Percentiles rank a stretch among this genome's conserved stretches.
phyloP scores from a whole-genome alignment of 1,140 invertebrate species.

The Dendrolimus kikuchii region DNA sequence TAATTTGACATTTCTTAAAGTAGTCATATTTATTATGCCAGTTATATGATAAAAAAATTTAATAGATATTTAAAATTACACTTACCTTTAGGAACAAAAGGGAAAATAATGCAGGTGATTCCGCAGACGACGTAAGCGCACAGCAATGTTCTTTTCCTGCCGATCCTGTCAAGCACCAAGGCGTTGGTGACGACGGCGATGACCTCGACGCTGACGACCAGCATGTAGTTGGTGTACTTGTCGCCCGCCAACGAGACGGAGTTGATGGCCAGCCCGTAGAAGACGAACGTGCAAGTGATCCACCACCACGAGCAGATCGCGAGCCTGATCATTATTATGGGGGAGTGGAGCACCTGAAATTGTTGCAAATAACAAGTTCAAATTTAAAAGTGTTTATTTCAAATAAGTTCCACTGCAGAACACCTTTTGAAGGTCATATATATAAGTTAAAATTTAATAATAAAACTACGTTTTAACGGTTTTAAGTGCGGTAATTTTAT shows the following conservation, averaged over 20 bases:
- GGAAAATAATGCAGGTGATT: constrained; percentile 50
- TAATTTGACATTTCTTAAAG: no score
- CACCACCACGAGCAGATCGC: constrained; percentile 74
- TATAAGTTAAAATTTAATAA: no score
- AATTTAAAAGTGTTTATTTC: no score
- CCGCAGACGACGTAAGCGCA: constrained; percentile 76
- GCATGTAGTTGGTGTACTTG: constrained; percentile 81
- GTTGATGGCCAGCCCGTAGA: constrained; percentile 84
- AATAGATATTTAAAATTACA: constrained; percentile 4
- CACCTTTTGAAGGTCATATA: no score
- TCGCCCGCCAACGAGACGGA: constrained; percentile 79
- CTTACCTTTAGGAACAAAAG: constrained; percentile 59
- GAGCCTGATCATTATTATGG: constrained; percentile 48
- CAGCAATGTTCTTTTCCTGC: constrained; percentile 75
- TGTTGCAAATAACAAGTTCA: no score
- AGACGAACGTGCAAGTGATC: constrained; percentile 83
- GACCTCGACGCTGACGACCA: constrained; percentile 80
- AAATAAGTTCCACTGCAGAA: no score
- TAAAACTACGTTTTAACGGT: no score
- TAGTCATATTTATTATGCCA: no score
- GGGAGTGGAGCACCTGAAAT: constrained; percentile 42
- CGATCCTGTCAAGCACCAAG: constrained; percentile 75
- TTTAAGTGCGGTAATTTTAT: no score
- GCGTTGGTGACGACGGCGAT: constrained; percentile 80
- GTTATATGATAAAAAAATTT: no score